Evolutionary conservation across 2,797 vertebrate species (phyloP).

Genomic region (Phrynocephalus guinanensis): DNA sequence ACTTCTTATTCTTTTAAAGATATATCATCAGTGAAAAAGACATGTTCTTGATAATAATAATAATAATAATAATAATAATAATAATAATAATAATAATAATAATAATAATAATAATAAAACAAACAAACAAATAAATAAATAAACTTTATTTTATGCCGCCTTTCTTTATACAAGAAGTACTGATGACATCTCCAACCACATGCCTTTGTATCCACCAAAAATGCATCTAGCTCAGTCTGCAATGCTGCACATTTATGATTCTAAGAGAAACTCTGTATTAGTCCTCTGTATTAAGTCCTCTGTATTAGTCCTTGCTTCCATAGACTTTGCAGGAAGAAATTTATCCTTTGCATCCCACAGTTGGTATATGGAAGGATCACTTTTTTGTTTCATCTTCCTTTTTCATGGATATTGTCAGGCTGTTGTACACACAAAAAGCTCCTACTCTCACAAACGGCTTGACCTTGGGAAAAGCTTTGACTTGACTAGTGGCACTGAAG

Average conservation of each 20-base stretch:
- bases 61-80: too few relatives aligned
- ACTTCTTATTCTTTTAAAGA: not conserved
- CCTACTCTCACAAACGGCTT: conserved; percentile 33
- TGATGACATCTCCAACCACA: not conserved
- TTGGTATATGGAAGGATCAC: not conserved
- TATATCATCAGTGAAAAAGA: not conserved
- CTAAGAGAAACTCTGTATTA: not conserved
- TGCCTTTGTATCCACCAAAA: conserved; percentile 1
- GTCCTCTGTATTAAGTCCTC: not conserved
- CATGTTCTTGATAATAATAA: too few relatives aligned
- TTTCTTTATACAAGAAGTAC: not conserved
- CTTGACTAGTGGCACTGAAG: conserved; percentile 70
- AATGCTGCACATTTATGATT: not conserved
- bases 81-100: too few relatives aligned
- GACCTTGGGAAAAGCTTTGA: conserved; percentile 74
- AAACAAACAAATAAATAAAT: too few relatives aligned
- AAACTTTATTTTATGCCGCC: too few relatives aligned
- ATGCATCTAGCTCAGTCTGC: not conserved
- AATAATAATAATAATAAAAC: too few relatives aligned
- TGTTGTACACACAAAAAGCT: conserved; percentile 32
- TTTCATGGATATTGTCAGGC: not conserved
- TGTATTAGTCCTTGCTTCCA: not conserved
- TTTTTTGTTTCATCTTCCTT: not conserved
- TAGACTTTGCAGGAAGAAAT: conserved; percentile 1
- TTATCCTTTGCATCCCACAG: not conserved